Base-by-base conservation (phyloP, 2,113 vertebrate genomes). In the Carassius auratus region DNA sequence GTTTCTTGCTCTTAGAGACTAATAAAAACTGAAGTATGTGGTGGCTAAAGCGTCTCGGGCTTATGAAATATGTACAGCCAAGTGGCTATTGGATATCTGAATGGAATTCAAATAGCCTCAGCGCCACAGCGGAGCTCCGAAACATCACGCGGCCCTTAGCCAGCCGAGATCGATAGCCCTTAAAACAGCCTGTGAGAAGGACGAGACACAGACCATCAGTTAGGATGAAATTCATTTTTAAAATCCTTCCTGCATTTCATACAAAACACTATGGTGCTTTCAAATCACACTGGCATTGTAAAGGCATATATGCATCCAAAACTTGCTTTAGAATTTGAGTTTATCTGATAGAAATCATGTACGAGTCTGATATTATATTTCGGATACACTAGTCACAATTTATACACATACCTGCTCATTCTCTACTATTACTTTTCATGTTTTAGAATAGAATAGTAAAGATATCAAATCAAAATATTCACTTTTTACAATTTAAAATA, bases 11-110 rank as follows among this genome's bases (percentile, higher is more conserved):
- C 64, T 59, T 77, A 76, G 74, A 77, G 82, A 87, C 85, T 89
- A 78, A 85, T 89, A 89, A 86, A 89, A 89, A 85, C 75, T 89
- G 55, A 87, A 89, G 81, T 79, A 74, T 85, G 81, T 85, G 77
- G 85, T 85, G 83, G 86, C 83, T 87, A 76, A 87, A 84, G 45
- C 62, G 42, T 42, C 83, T 78, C 57, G 38, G 66, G 78, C 88
- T 89, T 83, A 87, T 87, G 85, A 89, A 89, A 89, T 83, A 86
- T 89, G 87, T 86, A 89, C 71, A 89, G 77, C 85, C 84, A 76
- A 85, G 85, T 78, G 71, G 85, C 77, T 89, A 82, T 76, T 85
- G 82, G 85, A 79, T 86, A 78, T 82, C 85, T 86, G 85, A 85
- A 76, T 68, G 82, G 86, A 89, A 89, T 85, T 89, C 86, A 89